Evolutionary conservation across 2,797 vertebrate genomes (phyloP).

Genomic region (Chloroceryle inda): DNA sequence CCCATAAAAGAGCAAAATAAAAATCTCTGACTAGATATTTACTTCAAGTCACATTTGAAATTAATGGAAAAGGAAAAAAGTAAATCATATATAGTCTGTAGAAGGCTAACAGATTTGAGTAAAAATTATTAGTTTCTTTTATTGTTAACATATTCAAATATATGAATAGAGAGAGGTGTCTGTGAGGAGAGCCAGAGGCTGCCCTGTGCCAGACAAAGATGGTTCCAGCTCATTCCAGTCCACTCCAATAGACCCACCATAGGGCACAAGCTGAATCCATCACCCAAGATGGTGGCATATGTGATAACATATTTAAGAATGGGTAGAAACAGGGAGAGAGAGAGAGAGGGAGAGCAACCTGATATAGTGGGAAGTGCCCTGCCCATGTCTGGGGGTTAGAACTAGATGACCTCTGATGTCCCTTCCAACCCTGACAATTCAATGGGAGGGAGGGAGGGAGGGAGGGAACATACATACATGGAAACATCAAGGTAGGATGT

Average conservation of each 20-base stretch:
- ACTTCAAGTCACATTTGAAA: neutral
- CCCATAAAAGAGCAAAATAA: neutral
- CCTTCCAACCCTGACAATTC: too few relatives aligned
- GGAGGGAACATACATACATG: too few relatives aligned
- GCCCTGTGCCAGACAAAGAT: fast-evolving
- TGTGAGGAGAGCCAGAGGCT: neutral
- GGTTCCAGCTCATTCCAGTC: neutral
- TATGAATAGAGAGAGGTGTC: neutral
- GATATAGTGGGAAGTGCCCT: too few relatives aligned
- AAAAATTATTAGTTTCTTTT: neutral
- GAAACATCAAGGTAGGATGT: too few relatives aligned
- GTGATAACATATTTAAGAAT: neutral
- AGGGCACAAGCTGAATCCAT: too few relatives aligned
- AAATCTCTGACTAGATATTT: neutral
- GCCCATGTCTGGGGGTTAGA: too few relatives aligned
- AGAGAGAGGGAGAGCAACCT: too few relatives aligned
- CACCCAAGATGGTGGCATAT: neutral
- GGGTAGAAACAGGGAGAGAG: neutral
- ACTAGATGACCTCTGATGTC: too few relatives aligned
- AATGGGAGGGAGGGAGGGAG: too few relatives aligned
- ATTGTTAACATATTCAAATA: neutral
- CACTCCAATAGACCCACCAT: fast-evolving
- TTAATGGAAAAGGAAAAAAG: neutral
- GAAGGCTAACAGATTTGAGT: neutral
- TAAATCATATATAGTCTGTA: neutral